Percentiles rank a stretch among this genome's conserved stretches.
Evolutionary conservation across 2,888 invertebrate genomes (phyloP).

Genomic region (Archips xylosteana): DNA sequence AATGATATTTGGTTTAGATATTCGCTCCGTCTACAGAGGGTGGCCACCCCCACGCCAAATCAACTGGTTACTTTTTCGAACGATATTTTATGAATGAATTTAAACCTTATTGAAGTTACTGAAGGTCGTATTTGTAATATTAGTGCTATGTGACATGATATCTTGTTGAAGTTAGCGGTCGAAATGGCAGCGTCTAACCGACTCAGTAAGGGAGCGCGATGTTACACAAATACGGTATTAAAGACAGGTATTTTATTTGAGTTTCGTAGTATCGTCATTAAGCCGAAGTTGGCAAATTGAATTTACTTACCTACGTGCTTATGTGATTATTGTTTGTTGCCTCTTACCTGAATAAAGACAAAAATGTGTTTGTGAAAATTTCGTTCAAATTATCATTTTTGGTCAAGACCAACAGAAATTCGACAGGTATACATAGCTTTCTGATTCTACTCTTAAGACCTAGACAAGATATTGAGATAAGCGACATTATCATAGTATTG

Average conservation of each 20-base stretch:
- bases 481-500: too few species aligned
- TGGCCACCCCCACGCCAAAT: constrained; percentile 38
- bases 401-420: background rate
- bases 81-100: background rate
- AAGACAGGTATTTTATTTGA: constrained; percentile 40
- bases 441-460: too few species aligned
- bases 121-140: background rate
- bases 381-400: background rate
- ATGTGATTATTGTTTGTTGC: background rate
- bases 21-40: constrained; percentile 34
- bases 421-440: background rate
- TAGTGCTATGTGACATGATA: background rate
- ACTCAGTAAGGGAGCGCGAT: constrained; percentile 39
- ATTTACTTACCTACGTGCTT: constrained; percentile 31
- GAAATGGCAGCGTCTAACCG: constrained; percentile 37
- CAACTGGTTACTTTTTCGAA: constrained; percentile 18
- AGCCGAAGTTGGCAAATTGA: constrained; percentile 24
- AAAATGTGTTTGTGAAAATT: background rate
- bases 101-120: background rate
- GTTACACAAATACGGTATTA: constrained; percentile 38
- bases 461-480: too few species aligned
- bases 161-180: background rate
- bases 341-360: constrained; percentile 22
- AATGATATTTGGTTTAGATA: constrained; percentile 42
- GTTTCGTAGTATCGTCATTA: constrained; percentile 33